Percentiles rank a stretch among this genome's conserved stretches.
These are phyloP conservation scores for Acropternis orthonyx DNA, from an alignment of 2,797 vertebrate genomes.

Conservation along the genomic window DNA sequence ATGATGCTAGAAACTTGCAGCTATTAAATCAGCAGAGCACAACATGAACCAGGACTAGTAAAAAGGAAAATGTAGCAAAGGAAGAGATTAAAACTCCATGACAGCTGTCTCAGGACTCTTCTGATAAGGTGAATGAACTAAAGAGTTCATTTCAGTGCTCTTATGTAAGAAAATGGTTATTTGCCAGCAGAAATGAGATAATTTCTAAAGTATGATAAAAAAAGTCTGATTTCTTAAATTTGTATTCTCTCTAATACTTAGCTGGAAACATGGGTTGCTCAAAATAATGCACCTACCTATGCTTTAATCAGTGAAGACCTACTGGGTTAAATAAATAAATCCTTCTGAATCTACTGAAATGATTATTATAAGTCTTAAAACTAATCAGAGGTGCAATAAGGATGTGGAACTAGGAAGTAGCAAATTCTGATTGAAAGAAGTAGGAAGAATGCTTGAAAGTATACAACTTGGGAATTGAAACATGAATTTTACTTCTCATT, in stretches of 20 bases:
- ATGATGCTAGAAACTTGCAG: constrained; percentile 25
- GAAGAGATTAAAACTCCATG: constrained; percentile 45
- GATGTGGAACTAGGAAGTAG: background rate
- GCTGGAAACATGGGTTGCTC: background rate
- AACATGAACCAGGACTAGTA: constrained; percentile 64
- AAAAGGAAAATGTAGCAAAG: constrained; percentile 16
- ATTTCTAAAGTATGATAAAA: constrained; percentile 22
- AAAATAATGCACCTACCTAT: background rate
- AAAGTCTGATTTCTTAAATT: background rate
- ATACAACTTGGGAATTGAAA: background rate
- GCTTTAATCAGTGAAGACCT: background rate
- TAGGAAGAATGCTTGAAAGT: background rate
- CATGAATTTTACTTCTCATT: background rate
- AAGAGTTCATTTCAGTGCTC: constrained; percentile 24
- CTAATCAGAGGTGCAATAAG: background rate
- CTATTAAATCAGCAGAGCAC: constrained; percentile 68
- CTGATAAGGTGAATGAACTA: constrained; percentile 47
- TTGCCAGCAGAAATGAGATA: constrained; percentile 34
- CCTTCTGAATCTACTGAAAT: background rate
- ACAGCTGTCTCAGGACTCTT: constrained; percentile 56
- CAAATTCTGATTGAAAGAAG: background rate
- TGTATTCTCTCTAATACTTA: background rate
- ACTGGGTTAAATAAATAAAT: background rate
- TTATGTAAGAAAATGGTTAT: constrained; percentile 31
- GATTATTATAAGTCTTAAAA: background rate